Conservation (phyloP, 2,113 vertebrate species). For the Larimichthys crocea region DNA sequence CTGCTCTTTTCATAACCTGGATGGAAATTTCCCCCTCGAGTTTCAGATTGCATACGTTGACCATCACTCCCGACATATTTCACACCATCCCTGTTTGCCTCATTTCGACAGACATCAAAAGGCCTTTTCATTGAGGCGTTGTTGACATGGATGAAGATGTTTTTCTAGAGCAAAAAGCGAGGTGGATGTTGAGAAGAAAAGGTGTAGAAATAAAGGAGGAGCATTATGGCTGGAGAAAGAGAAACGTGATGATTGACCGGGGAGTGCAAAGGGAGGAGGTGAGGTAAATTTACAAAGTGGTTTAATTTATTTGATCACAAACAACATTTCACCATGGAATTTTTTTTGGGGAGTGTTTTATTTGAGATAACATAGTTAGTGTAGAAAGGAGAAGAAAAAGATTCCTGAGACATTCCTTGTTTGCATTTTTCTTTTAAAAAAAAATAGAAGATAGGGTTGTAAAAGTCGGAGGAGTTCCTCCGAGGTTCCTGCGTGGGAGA, state of each 20-base stretch:
- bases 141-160: conserved; percentile 20
- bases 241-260: not conserved
- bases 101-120: conserved; percentile 43
- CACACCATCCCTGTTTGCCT: conserved; percentile 26
- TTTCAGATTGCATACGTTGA: not conserved
- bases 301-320: not conserved
- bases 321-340: not conserved
- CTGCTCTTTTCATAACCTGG: not conserved
- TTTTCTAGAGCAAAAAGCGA: not conserved
- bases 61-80: conserved; percentile 20
- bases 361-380: not conserved
- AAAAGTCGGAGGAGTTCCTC: not conserved
- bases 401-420: not conserved
- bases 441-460: not conserved
- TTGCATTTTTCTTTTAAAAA: not conserved
- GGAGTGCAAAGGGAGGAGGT: not conserved
- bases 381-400: not conserved
- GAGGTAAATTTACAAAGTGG: not conserved
- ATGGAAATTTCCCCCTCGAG: conserved; percentile 7
- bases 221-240: not conserved
- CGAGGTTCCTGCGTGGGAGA: too few relatives aligned
- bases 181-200: conserved; percentile 1
- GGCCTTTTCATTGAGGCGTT: conserved; percentile 32
- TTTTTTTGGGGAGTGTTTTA: not conserved
- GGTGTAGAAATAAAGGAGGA: not conserved